These are phyloP conservation scores for Emberiza fucata DNA, from an alignment of 2,113 vertebrate genomes.

Conservation along the genomic window DNA sequence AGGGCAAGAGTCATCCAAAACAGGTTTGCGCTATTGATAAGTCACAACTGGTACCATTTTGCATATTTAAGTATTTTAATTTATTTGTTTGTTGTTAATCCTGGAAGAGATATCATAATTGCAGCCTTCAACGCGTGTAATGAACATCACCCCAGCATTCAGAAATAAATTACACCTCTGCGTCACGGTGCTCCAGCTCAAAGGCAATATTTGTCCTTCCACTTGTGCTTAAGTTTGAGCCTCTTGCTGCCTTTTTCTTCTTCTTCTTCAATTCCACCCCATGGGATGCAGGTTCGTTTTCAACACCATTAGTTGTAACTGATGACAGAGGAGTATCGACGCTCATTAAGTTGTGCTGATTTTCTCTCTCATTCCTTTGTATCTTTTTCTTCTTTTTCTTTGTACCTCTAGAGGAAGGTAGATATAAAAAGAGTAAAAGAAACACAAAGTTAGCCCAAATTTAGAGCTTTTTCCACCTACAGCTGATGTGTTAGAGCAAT, in stretches of 20 bases:
- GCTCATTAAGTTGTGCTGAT: constrained; percentile 45
- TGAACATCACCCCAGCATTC: background rate
- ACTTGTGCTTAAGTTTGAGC: constrained; percentile 63
- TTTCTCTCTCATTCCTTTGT: constrained; percentile 63
- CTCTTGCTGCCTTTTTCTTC: constrained; percentile 43
- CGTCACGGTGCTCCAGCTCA: constrained; percentile 59
- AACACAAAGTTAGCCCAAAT: constrained; percentile 48
- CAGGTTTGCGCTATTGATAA: background rate
- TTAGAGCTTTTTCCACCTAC: constrained; percentile 39
- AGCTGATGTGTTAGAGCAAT: constrained; percentile 40
- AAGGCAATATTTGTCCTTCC: constrained; percentile 75
- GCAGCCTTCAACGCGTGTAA: background rate
- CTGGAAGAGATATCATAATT: background rate
- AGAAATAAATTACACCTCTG: background rate
- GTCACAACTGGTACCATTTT: background rate
- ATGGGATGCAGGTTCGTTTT: constrained; percentile 40
- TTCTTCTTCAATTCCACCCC: constrained; percentile 65
- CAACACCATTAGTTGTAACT: constrained; percentile 46
- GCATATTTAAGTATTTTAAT: background rate
- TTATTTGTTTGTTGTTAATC: background rate
- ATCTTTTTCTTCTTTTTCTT: constrained; percentile 79
- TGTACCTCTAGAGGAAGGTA: constrained; percentile 59
- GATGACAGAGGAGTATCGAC: constrained; percentile 29
- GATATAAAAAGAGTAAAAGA: constrained; percentile 45
- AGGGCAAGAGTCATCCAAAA: background rate